Base-by-base conservation (phyloP, 2,888 invertebrate species). In the Orgyia antiqua region DNA sequence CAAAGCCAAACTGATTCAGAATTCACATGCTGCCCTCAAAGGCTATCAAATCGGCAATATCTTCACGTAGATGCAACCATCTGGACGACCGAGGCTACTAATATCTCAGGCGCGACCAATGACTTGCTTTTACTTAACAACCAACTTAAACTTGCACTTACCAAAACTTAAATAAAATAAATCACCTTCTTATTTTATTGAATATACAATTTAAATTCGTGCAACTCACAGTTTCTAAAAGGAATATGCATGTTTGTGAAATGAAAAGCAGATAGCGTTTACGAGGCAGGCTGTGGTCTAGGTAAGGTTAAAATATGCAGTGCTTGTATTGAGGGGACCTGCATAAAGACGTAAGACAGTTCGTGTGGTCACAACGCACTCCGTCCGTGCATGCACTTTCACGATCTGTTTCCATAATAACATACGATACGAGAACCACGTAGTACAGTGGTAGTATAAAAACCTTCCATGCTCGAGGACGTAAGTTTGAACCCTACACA, bases 271-370 rank as follows among this genome's bases (percentile, higher is more conserved):
- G 83, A 82, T 82, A 82, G 70, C 77, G 72, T 74, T 76, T 77
- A 74, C 68, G 70, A 54, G 74, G 71, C 68, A 56, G 53, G 71
- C 65, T 69, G 76, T 65, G 80, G 79, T 70, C 71, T 69, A 74
- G 67, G 64, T 51, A 40, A 51, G 71, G 68, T 69, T 80, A 75
- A 82, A 83, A 84, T 83, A 83, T 84, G 84, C 79, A 80, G 75
- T 62, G 74, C 69, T 60, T 72, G 78, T 80, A 80, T 80, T 73
- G 80, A 77, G 74, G 60, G 67, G 73, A 74, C 71, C 65, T 68
- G 64, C 70, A 77, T 78, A 82, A 79, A 80, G 80, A 68, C 61
- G 74, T 69, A 80, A 78, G 79, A 77, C 78, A 76, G 76, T 68
- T 63, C 65, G 63, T 72, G 68, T 71, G 75, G 70, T 55, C 64